Conservation (phyloP, 2,797 vertebrate species). For the Callimico goeldii region DNA sequence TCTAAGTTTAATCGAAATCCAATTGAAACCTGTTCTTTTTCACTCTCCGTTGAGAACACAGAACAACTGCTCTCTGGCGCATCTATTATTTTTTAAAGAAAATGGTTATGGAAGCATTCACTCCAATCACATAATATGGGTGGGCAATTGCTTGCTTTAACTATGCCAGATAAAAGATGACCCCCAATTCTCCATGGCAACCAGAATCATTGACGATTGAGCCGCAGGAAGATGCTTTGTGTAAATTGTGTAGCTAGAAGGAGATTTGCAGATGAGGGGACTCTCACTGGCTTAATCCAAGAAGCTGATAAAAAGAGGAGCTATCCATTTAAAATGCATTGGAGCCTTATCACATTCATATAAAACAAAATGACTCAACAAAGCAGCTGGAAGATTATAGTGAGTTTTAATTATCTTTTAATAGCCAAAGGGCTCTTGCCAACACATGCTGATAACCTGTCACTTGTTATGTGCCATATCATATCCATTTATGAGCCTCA, state of each 20-base stretch:
- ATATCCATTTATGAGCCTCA: slow-evolving; percentile 81
- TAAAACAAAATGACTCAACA: slow-evolving; percentile 63
- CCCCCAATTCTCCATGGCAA: not conserved
- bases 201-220: not conserved
- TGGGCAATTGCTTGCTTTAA: not conserved
- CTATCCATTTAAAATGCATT: slow-evolving; percentile 66
- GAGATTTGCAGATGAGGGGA: slow-evolving; percentile 32
- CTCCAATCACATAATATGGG: not conserved
- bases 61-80: not conserved
- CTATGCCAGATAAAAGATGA: slow-evolving; percentile 19
- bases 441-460: slow-evolving; percentile 79
- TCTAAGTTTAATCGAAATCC: slow-evolving; percentile 12
- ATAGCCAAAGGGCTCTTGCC: slow-evolving; percentile 81
- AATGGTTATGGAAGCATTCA: not conserved
- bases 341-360: slow-evolving; percentile 55
- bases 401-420: slow-evolving; percentile 83
- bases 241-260: slow-evolving; percentile 7
- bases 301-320: slow-evolving; percentile 44
- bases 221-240: not conserved
- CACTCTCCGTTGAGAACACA: not conserved
- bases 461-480: slow-evolving; percentile 80
- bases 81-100: not conserved
- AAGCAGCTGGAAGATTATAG: slow-evolving; percentile 83
- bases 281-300: not conserved
- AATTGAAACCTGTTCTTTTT: not conserved